These are phyloP conservation scores for Sinocyclocheilus rhinocerous DNA, from an alignment of 2,113 vertebrate species.

Conservation along the genomic window DNA sequence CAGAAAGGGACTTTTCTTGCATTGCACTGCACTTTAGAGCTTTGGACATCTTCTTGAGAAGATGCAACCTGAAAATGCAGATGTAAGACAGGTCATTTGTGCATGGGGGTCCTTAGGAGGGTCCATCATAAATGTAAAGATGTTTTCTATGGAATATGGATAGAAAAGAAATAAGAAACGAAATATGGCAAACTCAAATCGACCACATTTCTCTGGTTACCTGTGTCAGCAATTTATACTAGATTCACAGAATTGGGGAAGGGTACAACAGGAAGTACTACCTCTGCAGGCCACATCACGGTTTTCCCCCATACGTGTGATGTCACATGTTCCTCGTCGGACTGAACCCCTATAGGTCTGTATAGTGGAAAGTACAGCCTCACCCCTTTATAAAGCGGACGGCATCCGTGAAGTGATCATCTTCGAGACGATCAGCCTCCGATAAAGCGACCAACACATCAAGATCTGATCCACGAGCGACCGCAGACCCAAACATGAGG, in stretches of 20 bases:
- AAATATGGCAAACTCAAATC: background rate
- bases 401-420: background rate
- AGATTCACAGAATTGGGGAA: constrained; percentile 14
- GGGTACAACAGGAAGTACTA: constrained; percentile 35
- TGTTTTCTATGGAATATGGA: background rate
- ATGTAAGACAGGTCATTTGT: background rate
- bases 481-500: constrained; percentile 5
- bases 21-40: background rate
- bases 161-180: background rate
- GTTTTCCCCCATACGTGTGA: constrained; percentile 6
- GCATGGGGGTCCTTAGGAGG: background rate
- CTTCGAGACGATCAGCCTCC: background rate
- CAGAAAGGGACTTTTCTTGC: constrained; percentile 28
- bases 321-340: constrained; percentile 5
- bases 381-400: background rate
- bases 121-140: background rate
- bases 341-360: constrained; percentile 1
- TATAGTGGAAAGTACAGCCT: background rate
- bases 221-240: background rate
- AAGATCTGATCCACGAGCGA: background rate
- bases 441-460: too few species aligned
- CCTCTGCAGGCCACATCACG: constrained; percentile 27
- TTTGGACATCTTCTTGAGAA: background rate
- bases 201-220: background rate
- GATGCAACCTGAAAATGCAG: background rate